These are phyloP conservation scores for Stenopsyche tienmushanensis DNA, from an alignment of 1,140 invertebrate genomes.

Conservation along the genomic window DNA sequence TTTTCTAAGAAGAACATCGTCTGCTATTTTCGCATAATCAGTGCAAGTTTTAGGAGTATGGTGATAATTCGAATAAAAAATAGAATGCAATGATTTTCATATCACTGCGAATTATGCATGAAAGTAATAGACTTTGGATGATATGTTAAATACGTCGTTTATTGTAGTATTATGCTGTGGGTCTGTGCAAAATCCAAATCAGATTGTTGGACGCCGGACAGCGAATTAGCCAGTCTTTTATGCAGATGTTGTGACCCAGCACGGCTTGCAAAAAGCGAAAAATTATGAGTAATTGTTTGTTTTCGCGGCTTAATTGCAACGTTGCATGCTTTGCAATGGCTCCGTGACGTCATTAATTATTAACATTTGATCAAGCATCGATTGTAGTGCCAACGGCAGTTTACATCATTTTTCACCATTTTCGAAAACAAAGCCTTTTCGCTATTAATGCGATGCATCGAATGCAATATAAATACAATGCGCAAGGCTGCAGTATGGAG, in stretches of 20 bases:
- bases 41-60: too few species aligned
- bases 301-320: constrained; percentile 12
- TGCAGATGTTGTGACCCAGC: not conserved
- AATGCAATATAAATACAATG: constrained; percentile 1
- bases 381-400: constrained; percentile 1
- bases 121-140: too few species aligned
- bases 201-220: not conserved
- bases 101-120: too few species aligned
- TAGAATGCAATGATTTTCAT: too few species aligned
- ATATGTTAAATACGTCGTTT: too few species aligned
- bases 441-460: not conserved
- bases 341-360: constrained; percentile 24
- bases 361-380: constrained; percentile 8
- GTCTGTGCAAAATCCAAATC: too few species aligned
- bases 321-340: constrained; percentile 12
- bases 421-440: not conserved
- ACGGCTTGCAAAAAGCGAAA: not conserved
- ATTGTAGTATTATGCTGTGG: too few species aligned
- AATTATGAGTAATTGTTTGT: constrained; percentile 22
- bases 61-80: too few species aligned
- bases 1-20: too few species aligned
- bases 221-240: not conserved
- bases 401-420: not conserved
- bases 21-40: too few species aligned
- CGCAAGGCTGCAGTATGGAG: not conserved